Percentiles rank a stretch among this genome's conserved stretches.
phyloP scores from a whole-genome alignment of 2,797 vertebrate genomes.

The Xenops minutus region DNA sequence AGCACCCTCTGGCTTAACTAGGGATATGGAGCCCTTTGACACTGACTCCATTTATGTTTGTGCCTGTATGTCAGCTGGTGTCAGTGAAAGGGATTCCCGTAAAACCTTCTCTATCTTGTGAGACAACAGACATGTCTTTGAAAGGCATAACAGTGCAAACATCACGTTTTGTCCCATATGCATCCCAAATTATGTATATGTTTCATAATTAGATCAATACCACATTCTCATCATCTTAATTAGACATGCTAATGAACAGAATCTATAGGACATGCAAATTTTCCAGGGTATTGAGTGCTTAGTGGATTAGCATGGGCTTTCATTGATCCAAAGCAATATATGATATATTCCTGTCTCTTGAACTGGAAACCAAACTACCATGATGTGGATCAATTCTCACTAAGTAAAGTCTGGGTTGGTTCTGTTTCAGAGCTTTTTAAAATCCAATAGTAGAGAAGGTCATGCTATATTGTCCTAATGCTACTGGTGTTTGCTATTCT shows the following conservation, averaged over 20 bases:
- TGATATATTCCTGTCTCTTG: conserved; percentile 72
- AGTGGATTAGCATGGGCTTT: conserved; percentile 19
- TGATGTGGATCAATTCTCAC: conserved; percentile 78
- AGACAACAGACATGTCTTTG: neutral
- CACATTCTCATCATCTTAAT: conserved; percentile 49
- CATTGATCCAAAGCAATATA: conserved; percentile 78
- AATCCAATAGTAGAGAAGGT: conserved; percentile 72
- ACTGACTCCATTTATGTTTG: conserved; percentile 4
- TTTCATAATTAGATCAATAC: conserved; percentile 47
- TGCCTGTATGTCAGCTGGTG: neutral
- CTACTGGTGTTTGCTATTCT: conserved; percentile 34
- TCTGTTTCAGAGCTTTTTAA: conserved; percentile 66
- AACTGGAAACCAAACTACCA: conserved; percentile 70
- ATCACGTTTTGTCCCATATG: neutral
- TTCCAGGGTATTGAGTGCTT: conserved; percentile 43
- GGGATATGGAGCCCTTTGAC: conserved; percentile 6
- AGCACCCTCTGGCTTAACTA: conserved; percentile 22
- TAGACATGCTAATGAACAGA: conserved; percentile 20
- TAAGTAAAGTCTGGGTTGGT: conserved; percentile 61
- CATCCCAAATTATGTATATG: neutral
- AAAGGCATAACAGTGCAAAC: neutral
- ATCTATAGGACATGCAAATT: conserved; percentile 45
- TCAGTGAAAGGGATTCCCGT: neutral
- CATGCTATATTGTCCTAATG: conserved; percentile 47
- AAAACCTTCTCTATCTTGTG: neutral